phyloP scores from a whole-genome alignment of 2,113 vertebrate species.

The Sylvietta virens region DNA sequence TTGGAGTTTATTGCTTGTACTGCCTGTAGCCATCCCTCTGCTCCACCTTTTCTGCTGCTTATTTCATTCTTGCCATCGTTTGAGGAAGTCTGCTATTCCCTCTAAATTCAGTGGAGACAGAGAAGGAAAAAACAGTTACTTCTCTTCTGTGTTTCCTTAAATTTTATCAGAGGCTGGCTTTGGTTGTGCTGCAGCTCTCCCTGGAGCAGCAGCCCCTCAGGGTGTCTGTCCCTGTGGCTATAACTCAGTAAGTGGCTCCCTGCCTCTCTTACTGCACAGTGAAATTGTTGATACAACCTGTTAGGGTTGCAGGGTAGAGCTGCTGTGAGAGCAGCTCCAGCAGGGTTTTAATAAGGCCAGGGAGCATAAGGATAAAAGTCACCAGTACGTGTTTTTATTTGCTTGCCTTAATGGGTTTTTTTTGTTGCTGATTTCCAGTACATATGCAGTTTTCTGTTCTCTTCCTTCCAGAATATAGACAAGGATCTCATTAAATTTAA shows the following conservation, averaged over 20 bases:
- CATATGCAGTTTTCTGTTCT: not conserved
- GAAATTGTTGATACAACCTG: not conserved
- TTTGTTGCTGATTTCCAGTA: constrained; percentile 2
- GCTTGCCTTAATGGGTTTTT: not conserved
- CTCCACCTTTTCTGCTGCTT: not conserved
- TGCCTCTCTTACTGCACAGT: not conserved
- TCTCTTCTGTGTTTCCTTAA: not conserved
- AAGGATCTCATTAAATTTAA: constrained; percentile 65
- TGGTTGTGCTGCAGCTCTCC: not conserved
- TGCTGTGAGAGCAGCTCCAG: not conserved
- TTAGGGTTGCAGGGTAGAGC: not conserved
- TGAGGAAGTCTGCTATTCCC: not conserved
- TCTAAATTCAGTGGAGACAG: not conserved
- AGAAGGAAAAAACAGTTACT: not conserved
- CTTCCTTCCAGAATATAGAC: constrained; percentile 23
- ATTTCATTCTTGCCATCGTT: not conserved
- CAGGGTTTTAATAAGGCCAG: not conserved
- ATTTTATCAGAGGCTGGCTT: not conserved
- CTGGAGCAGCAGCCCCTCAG: not conserved
- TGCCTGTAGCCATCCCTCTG: not conserved
- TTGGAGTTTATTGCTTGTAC: not conserved
- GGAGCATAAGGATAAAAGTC: not conserved
- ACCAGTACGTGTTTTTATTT: not conserved
- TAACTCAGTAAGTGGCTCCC: not conserved
- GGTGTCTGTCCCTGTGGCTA: not conserved